Evolutionary conservation across 2,113 vertebrate genomes (phyloP), one percentile per base, ranked within the genome.

Genomic region (Eubucco bourcierii): DNA sequence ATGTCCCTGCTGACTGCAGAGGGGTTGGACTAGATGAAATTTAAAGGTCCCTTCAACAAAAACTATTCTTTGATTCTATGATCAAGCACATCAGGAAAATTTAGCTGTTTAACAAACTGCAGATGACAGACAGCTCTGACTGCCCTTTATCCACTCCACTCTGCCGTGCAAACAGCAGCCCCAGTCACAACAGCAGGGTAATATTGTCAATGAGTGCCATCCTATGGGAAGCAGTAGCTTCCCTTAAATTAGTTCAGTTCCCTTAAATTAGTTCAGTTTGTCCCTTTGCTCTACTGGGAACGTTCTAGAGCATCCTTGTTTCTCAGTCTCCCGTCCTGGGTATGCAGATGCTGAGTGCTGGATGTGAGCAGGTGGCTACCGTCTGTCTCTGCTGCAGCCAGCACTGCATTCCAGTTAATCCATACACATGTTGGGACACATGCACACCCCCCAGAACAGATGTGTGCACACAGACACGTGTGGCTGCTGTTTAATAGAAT

Each of bases 281-380:
- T 82, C 94, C 90, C 85, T 77, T 61, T 84, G 70, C 88, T 95
- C 80, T 79, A 82, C 80, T 85, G 70, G 90, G 73, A 66, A 59
- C 74, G 52, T 60, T 80, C 4, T 6, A 95, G 80, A 74, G 14
- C 63, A 46, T 64, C 77, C 88, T 73, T 86, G 92, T 91, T 91
- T 91, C 61, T 47, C 82, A 83, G 81, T 27, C 75, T 72, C 56
- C 27, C 31, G 66, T 72, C 29, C 61, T 53, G 10, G n/a, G 55
- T 10, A 34, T 8, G 2, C 12, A 31, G 2, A 4, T 60, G 10
- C 56, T 1, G 1, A 50, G 61, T 7, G 4, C 20, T 4, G 8
- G 33, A 89, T 46, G 78, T 24, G 83, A 82, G 90, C 97, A 96
- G 95, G 95, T 91, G 95, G 95, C 81, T 65, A 44, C 95, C 95